Evolutionary conservation across 2,113 vertebrate genomes (phyloP), one percentile per base, ranked within the genome.

Genomic region (Spea multiplicata): DNA sequence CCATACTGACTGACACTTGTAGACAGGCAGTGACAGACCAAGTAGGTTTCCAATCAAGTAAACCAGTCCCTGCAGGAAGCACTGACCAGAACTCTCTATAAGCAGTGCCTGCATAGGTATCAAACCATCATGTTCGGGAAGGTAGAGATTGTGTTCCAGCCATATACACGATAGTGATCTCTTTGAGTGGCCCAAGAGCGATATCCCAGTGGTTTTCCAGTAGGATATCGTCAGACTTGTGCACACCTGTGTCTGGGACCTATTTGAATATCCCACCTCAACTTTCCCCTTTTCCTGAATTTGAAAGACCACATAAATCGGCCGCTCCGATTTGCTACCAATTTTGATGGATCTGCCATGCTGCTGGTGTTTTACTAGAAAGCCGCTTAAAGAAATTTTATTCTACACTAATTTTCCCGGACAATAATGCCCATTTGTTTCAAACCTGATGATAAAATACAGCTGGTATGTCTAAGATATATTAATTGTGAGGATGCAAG

Each of bases 81-180:
- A 95, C 86, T 97, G 95, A 86, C 96, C 98, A 3, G 97, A 99
- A 85, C 95, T 97, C 89, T 99, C 96, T 87, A 99, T 78, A 10
- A 98, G 97, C 47, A 98, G 95, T 0, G 97, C 97, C 84, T 99
- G 97, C 45, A 98, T 96, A 2, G 96, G 97, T 67, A 96, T 91
- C 97, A 96, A 62, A 98, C 97, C 97, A 99, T 98, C 97, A 98
- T 98, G 82, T 97, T 98, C 49, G 97, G 96, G 86, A 99, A 98
- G 92, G 98, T 99, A 83, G 96, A 98, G 88, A 98, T 99, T 75
- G 97, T 99, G 88, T 98, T 99, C 97, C 97, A 0, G 97, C 97
- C 97, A 99, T 98, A 87, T 99, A 98, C 97, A 99, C 98, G 90
- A 99, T 98, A 16, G 97, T 97, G 82, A 98, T 98, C 89, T 99